Evolutionary conservation across 2,797 vertebrate genomes (phyloP).

Genomic region (Nasua narica): DNA sequence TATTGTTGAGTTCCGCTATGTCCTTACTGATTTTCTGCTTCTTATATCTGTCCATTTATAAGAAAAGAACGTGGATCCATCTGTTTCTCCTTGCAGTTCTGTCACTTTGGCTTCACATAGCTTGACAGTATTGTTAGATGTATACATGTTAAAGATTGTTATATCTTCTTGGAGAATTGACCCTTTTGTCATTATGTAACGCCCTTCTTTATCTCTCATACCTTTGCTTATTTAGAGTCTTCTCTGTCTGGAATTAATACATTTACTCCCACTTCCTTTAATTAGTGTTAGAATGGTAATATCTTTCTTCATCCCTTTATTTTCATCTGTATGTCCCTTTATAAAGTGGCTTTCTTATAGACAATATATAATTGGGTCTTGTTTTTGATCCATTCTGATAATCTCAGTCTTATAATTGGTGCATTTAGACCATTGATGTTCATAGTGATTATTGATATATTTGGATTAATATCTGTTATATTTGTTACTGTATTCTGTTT

Average conservation of each 20-base stretch:
- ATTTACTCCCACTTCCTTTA: background rate
- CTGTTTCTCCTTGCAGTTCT: background rate
- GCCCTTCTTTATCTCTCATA: background rate
- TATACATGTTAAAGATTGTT: background rate
- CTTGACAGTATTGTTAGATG: background rate
- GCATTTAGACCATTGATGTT: background rate
- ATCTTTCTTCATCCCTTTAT: background rate
- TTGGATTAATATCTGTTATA: background rate
- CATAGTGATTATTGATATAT: background rate
- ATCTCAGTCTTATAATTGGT: background rate
- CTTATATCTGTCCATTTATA: background rate
- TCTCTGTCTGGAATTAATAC: background rate
- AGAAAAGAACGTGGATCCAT: background rate
- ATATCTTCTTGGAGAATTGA: background rate
- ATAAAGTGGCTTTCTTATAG: background rate
- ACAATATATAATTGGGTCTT: background rate
- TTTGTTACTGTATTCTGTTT: background rate
- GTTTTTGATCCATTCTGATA: background rate
- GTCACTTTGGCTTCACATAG: background rate
- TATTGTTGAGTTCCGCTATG: background rate
- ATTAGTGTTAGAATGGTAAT: background rate
- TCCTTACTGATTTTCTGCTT: background rate
- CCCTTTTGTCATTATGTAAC: background rate
- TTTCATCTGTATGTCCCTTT: background rate
- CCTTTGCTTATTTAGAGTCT: background rate